These are phyloP conservation scores for Drosophila rellima DNA, from an alignment of 2,888 invertebrate genomes.

Conservation along the genomic window DNA sequence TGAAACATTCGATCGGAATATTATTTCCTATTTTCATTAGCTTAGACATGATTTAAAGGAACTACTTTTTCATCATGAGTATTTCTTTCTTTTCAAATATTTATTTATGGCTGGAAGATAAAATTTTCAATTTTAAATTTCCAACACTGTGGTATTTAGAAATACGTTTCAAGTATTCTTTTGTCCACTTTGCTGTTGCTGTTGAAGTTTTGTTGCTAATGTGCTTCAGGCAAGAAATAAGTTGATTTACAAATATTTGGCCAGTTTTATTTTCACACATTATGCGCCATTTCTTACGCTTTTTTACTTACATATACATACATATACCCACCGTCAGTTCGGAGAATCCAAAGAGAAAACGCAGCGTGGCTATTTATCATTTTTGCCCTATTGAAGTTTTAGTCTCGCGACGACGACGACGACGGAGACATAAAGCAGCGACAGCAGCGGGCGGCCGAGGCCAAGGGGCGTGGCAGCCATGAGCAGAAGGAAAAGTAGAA, in stretches of 20 bases:
- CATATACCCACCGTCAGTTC: background rate
- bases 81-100: background rate
- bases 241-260: slow-evolving; percentile 61
- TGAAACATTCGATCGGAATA: too few species aligned
- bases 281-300: slow-evolving; percentile 41
- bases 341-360: slow-evolving; percentile 52
- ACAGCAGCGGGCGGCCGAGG: slow-evolving; percentile 57
- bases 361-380: slow-evolving; percentile 78
- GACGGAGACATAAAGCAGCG: slow-evolving; percentile 69
- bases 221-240: slow-evolving; percentile 44
- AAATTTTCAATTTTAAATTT: background rate
- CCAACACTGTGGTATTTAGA: background rate
- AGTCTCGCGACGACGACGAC: slow-evolving; percentile 68
- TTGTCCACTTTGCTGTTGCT: background rate
- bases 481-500: slow-evolving; percentile 8
- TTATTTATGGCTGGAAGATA: too few species aligned
- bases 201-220: slow-evolving; percentile 50
- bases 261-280: slow-evolving; percentile 74
- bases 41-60: too few species aligned
- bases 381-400: slow-evolving; percentile 81
- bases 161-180: background rate
- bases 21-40: too few species aligned
- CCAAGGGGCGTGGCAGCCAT: slow-evolving; percentile 31
- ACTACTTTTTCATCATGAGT: background rate
- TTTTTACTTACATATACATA: slow-evolving; percentile 14